These are phyloP conservation scores for Callorhinus ursinus DNA, from an alignment of 2,113 vertebrate genomes.

Conservation along the genomic window DNA sequence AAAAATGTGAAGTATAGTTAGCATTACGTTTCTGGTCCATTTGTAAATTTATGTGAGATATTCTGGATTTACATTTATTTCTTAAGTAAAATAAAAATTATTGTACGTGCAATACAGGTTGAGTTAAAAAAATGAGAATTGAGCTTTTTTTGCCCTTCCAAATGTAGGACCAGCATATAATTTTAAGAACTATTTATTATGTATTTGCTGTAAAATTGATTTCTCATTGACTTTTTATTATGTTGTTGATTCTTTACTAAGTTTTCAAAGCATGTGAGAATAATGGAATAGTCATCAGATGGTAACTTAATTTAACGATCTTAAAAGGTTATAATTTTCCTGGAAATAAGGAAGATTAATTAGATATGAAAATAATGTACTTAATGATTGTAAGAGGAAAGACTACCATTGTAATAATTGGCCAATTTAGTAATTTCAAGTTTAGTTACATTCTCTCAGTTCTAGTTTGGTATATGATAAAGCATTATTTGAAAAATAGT, in stretches of 20 bases:
- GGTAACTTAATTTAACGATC: slow-evolving; percentile 26
- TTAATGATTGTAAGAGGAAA: slow-evolving; percentile 2
- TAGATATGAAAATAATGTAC: slow-evolving; percentile 28
- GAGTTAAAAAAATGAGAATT: slow-evolving; percentile 50
- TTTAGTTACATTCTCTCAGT: slow-evolving; percentile 24
- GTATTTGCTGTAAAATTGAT: slow-evolving; percentile 21
- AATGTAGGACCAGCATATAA: background rate
- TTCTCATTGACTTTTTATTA: slow-evolving; percentile 26
- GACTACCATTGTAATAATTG: slow-evolving; percentile 45
- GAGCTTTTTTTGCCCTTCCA: slow-evolving; percentile 42
- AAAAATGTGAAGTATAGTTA: slow-evolving; percentile 10
- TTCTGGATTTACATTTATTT: slow-evolving; percentile 48
- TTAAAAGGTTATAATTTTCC: slow-evolving; percentile 46
- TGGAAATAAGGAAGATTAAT: slow-evolving; percentile 53
- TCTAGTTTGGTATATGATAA: background rate
- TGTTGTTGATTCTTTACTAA: slow-evolving; percentile 21
- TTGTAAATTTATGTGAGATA: slow-evolving; percentile 14
- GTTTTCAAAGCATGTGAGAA: slow-evolving; percentile 29
- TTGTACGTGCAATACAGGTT: background rate
- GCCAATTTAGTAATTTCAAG: background rate
- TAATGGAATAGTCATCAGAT: slow-evolving; percentile 51
- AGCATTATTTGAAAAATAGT: background rate
- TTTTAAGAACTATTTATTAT: slow-evolving; percentile 34
- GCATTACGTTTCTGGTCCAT: background rate
- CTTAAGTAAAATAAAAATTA: slow-evolving; percentile 55